Percentiles rank a stretch among this genome's conserved stretches.
phyloP scores from a whole-genome alignment of 2,113 vertebrate genomes.

The Catharus fuscescens region DNA sequence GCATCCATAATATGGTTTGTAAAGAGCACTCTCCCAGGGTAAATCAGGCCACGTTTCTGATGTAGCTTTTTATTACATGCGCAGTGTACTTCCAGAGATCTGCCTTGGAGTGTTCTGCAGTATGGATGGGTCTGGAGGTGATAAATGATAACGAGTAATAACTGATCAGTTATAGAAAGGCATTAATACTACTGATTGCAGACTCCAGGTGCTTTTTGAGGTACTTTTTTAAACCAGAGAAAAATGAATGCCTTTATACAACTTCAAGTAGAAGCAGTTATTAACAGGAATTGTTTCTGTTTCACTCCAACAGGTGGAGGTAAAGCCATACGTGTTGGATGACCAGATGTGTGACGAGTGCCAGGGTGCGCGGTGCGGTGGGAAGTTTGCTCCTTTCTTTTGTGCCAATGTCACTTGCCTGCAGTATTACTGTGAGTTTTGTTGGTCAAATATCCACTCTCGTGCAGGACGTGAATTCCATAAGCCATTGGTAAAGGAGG shows the following conservation, averaged over 20 bases:
- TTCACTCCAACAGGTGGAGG: conserved; percentile 85
- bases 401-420: conserved; percentile 99
- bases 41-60: not conserved
- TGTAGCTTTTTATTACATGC: not conserved
- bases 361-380: conserved; percentile 94
- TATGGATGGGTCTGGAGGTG: not conserved
- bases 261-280: not conserved
- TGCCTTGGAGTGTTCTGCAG: not conserved
- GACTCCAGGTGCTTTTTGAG: fast-evolving
- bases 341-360: conserved; percentile 98
- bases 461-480: conserved; percentile 97
- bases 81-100: not conserved
- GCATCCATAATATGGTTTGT: not conserved
- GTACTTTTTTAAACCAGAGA: not conserved
- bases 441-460: conserved; percentile 99
- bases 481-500: conserved; percentile 98
- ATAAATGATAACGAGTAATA: not conserved
- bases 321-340: conserved; percentile 97
- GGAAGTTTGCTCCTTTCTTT: conserved; percentile 97
- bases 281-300: not conserved
- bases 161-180: not conserved
- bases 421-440: conserved; percentile 99
- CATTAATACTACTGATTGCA: fast-evolving
- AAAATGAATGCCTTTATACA: not conserved
- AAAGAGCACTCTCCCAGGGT: not conserved